Percentiles rank a stretch among this genome's conserved stretches.
These are phyloP conservation scores for Nezara viridula DNA, from an alignment of 2,888 invertebrate species.

Conservation along the genomic window DNA sequence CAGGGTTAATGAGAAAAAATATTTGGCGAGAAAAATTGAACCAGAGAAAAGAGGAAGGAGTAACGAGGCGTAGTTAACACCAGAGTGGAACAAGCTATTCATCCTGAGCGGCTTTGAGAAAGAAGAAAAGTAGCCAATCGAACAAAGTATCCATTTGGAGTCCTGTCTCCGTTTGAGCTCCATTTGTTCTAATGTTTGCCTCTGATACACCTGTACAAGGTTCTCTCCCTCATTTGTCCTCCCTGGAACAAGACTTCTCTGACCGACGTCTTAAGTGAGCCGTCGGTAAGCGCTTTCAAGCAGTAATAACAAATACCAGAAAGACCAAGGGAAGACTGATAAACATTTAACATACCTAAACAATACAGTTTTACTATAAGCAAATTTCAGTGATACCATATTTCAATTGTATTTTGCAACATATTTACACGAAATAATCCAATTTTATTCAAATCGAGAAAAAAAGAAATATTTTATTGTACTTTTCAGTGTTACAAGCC, in stretches of 20 bases:
- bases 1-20: background rate
- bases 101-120: conserved; percentile 19
- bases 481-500: too few species aligned
- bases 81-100: conserved; percentile 9
- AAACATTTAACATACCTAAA: background rate
- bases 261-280: background rate
- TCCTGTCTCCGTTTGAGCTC: conserved; percentile 23
- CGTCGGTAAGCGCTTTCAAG: background rate
- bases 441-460: too few species aligned
- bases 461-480: too few species aligned
- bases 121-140: conserved; percentile 40
- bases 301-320: background rate
- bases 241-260: background rate
- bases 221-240: conserved; percentile 29
- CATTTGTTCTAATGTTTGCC: conserved; percentile 38
- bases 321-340: background rate
- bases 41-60: background rate
- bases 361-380: background rate
- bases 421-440: too few species aligned
- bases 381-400: background rate
- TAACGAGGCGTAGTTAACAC: conserved; percentile 35
- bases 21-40: conserved; percentile 7
- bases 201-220: conserved; percentile 24
- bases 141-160: conserved; percentile 30
- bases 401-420: background rate